Evolutionary conservation across 2,797 vertebrate species (phyloP).

Genomic region (Myiothlypis coronata): DNA sequence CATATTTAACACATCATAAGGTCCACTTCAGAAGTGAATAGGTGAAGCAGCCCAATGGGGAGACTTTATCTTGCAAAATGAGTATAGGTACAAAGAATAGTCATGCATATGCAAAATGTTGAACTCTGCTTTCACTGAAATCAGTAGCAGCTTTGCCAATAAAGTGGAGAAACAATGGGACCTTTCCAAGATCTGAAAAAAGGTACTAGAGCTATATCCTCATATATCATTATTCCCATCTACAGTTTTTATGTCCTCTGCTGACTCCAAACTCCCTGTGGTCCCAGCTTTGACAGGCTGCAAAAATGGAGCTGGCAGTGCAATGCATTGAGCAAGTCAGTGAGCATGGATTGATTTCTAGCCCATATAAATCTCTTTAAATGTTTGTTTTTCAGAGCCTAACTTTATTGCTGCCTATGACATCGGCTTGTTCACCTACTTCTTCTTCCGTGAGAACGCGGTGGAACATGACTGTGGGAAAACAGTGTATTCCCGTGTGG

Average conservation of each 20-base stretch:
- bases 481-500: conserved; percentile 93
- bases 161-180: neutral
- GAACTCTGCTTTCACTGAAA: neutral
- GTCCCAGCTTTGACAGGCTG: conserved; percentile 12
- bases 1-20: conserved; percentile 29
- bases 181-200: neutral
- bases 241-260: neutral
- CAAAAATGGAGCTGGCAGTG: neutral
- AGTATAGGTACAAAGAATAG: neutral
- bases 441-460: conserved; percentile 94
- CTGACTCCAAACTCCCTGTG: neutral
- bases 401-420: conserved; percentile 97
- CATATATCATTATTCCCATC: neutral
- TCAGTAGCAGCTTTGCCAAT: neutral
- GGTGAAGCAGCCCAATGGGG: conserved; percentile 21
- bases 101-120: neutral
- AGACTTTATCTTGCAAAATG: neutral
- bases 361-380: conserved; percentile 30
- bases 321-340: neutral
- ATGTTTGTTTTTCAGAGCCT: conserved; percentile 81
- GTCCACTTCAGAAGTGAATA: conserved; percentile 22
- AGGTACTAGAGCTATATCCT: neutral
- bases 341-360: neutral
- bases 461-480: conserved; percentile 97
- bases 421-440: conserved; percentile 93